Percentiles rank a stretch among this genome's conserved stretches.
These are phyloP conservation scores for Dryadula phaetusa DNA, from an alignment of 2,888 invertebrate genomes.

Conservation along the genomic window DNA sequence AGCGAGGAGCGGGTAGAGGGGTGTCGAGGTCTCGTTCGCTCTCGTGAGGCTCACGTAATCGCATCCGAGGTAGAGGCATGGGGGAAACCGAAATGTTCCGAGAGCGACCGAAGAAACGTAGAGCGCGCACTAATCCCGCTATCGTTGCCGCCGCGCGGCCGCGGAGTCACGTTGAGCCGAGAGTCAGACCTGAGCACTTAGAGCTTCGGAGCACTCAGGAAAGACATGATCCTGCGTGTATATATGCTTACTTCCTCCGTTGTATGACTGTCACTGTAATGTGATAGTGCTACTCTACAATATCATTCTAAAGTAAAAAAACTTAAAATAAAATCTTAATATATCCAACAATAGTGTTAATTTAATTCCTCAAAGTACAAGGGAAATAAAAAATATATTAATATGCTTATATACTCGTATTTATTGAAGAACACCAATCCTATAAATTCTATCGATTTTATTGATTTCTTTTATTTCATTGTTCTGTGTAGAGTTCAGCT, in stretches of 20 bases:
- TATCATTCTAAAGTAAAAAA: neutral
- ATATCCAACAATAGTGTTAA: neutral
- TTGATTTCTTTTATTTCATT: no score
- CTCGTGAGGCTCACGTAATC: slow-evolving; percentile 61
- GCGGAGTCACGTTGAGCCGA: slow-evolving; percentile 19
- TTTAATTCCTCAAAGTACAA: neutral
- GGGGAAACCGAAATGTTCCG: slow-evolving; percentile 64
- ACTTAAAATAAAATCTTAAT: neutral
- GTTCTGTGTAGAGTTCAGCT: no score
- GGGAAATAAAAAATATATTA: neutral
- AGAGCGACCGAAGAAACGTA: slow-evolving; percentile 56
- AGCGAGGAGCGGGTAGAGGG: slow-evolving; percentile 63
- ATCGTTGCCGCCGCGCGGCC: slow-evolving; percentile 54
- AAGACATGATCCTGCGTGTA: neutral
- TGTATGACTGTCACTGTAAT: neutral
- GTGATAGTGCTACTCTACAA: neutral
- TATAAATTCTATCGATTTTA: no score
- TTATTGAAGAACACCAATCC: neutral
- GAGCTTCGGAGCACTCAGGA: neutral
- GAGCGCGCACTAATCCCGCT: slow-evolving; percentile 66
- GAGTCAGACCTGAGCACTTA: neutral
- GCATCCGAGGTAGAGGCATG: slow-evolving; percentile 64
- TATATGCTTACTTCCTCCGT: neutral
- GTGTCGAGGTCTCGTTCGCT: slow-evolving; percentile 55
- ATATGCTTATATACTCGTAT: neutral